These are phyloP conservation scores for Pseudocheirus occidentalis DNA, from an alignment of 2,797 vertebrate species.

Conservation along the genomic window DNA sequence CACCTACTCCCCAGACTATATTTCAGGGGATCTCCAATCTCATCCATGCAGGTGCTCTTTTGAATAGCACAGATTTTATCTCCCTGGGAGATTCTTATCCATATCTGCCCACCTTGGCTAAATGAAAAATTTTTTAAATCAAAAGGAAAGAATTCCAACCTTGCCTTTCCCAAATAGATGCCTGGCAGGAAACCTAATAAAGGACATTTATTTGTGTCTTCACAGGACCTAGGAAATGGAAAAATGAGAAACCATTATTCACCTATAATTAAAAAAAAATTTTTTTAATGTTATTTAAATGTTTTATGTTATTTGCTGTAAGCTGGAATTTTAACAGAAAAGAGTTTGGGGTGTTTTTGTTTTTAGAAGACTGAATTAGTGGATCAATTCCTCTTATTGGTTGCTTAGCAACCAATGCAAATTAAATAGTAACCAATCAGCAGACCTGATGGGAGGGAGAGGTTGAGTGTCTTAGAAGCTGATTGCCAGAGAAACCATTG, in stretches of 20 bases:
- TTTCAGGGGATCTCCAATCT: neutral
- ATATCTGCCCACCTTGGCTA: neutral
- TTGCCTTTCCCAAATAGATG: neutral
- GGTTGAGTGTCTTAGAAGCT: conserved; percentile 55
- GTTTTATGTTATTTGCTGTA: neutral
- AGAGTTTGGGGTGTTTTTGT: neutral
- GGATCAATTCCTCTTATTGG: conserved; percentile 7
- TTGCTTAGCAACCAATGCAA: conserved; percentile 72
- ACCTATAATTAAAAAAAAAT: neutral
- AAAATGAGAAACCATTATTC: neutral
- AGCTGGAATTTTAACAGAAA: neutral
- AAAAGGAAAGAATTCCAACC: neutral
- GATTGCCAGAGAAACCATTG: conserved; percentile 51
- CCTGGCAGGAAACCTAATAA: neutral
- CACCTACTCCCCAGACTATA: neutral
- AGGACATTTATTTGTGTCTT: neutral
- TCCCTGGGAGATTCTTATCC: neutral
- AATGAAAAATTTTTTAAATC: neutral
- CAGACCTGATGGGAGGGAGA: conserved; percentile 64
- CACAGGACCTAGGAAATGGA: neutral
- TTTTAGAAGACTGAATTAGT: neutral
- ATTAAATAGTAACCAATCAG: conserved; percentile 69
- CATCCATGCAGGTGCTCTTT: neutral
- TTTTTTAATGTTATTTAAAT: neutral
- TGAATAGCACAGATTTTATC: neutral